These are phyloP conservation scores for Lutjanus argentimaculatus DNA, from an alignment of 2,797 vertebrate genomes.

Conservation along the genomic window DNA sequence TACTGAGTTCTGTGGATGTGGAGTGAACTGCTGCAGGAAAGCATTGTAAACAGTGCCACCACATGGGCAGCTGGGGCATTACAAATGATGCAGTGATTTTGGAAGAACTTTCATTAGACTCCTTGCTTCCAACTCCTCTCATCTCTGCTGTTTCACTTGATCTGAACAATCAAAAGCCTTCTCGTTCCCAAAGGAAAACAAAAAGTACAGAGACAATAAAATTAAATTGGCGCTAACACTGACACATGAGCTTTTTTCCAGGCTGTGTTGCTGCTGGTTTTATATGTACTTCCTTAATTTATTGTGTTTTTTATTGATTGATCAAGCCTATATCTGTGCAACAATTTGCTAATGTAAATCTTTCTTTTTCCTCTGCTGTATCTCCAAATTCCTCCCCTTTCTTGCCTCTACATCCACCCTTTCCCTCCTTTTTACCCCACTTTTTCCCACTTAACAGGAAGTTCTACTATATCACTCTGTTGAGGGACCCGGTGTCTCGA, in stretches of 20 bases:
- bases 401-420: neutral
- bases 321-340: neutral
- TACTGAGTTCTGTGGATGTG: neutral
- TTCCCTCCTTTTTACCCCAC: too few relatives aligned
- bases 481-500: constrained; percentile 96
- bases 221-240: neutral
- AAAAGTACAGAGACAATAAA: neutral
- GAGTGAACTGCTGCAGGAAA: constrained; percentile 39
- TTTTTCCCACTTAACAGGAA: constrained; percentile 84
- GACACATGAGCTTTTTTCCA: neutral
- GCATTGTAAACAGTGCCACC: constrained; percentile 72
- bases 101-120: neutral
- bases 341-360: neutral
- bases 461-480: constrained; percentile 98
- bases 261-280: neutral
- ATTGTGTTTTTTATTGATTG: constrained; percentile 16
- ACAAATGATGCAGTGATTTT: neutral
- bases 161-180: neutral
- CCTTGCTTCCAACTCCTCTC: neutral
- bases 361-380: neutral
- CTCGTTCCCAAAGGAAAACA: neutral
- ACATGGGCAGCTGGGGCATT: constrained; percentile 55
- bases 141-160: constrained; percentile 1
- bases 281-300: neutral
- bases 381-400: neutral